Conservation (phyloP, 2,797 vertebrate genomes). For the Dromococcyx pavoninus region DNA sequence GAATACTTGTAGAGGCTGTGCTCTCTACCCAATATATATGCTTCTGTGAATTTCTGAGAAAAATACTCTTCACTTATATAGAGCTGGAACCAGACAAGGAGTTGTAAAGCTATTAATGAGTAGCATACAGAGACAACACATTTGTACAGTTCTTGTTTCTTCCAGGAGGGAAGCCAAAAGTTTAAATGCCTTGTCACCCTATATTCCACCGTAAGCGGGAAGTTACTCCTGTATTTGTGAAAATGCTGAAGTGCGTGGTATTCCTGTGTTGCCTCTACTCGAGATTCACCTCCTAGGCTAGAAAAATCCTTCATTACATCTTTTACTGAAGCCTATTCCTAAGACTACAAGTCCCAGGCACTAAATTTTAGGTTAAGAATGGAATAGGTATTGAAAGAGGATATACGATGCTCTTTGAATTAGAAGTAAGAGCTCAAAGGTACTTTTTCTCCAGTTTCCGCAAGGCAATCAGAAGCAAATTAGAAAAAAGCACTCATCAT, state of each 20-base stretch:
- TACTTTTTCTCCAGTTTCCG: background rate
- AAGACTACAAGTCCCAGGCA: background rate
- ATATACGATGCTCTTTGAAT: background rate
- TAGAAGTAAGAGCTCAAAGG: background rate
- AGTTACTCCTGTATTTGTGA: background rate
- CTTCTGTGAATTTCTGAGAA: background rate
- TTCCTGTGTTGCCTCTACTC: background rate
- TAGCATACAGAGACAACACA: background rate
- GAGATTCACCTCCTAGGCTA: background rate
- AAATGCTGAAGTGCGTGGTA: background rate
- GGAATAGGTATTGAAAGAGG: background rate
- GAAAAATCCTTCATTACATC: background rate
- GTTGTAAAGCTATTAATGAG: background rate
- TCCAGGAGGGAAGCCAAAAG: background rate
- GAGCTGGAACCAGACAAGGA: background rate
- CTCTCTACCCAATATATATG: background rate
- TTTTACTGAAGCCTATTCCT: background rate
- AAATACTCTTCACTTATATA: background rate
- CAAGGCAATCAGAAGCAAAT: background rate
- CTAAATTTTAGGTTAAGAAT: background rate
- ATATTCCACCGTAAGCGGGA: background rate
- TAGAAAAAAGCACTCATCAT: background rate
- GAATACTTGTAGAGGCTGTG: background rate
- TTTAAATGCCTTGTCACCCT: background rate
- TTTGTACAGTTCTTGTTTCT: background rate